Percentiles rank a stretch among this genome's conserved stretches.
These are phyloP conservation scores for Nothoprocta pentlandii DNA, from an alignment of 2,113 vertebrate species.

Conservation along the genomic window DNA sequence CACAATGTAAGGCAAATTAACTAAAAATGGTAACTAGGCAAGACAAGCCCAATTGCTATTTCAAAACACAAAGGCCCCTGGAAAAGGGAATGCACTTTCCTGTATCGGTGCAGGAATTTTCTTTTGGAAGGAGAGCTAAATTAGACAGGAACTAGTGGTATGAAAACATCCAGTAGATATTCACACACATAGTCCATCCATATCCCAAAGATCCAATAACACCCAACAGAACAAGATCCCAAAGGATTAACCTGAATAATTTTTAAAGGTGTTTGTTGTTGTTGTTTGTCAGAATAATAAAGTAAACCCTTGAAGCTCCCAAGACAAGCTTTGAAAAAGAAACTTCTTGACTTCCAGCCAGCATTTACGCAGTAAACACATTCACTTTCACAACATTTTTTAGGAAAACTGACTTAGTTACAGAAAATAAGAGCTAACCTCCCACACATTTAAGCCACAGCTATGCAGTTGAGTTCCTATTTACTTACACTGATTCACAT, in stretches of 20 bases:
- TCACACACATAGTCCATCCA: background rate
- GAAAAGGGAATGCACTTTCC: background rate
- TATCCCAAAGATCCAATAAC: background rate
- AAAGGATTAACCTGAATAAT: background rate
- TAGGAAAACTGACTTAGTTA: conserved; percentile 9
- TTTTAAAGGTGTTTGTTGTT: background rate
- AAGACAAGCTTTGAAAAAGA: conserved; percentile 31
- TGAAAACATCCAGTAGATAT: background rate
- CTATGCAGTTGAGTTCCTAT: background rate
- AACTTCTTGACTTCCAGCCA: conserved; percentile 36
- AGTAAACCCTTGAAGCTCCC: background rate
- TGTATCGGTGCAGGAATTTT: background rate
- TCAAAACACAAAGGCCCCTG: background rate
- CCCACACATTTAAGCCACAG: background rate
- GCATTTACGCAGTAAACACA: background rate
- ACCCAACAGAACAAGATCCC: background rate
- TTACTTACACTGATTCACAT: background rate
- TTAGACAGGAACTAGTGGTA: background rate
- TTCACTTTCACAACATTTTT: background rate
- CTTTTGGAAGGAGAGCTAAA: background rate
- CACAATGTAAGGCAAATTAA: background rate
- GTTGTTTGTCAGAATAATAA: background rate
- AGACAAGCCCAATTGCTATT: background rate
- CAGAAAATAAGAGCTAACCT: conserved; percentile 26
- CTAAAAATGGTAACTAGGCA: background rate